A percentile compares a stretch with the other conserved stretches of the same genome.
Conservation (phyloP, 2,888 invertebrate genomes). For the Laothoe populi region DNA sequence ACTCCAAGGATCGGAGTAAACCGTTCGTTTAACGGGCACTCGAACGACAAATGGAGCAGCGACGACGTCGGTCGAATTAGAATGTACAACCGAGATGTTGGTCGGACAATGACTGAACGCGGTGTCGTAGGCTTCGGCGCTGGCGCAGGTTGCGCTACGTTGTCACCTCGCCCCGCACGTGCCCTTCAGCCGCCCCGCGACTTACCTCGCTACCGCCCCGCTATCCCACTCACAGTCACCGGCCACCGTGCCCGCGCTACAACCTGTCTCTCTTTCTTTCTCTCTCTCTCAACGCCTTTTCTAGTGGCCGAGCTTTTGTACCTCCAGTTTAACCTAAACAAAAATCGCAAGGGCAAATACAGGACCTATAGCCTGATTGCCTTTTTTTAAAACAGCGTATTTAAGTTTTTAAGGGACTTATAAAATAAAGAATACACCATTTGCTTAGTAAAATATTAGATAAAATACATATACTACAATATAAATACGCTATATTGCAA, state of each 20-base stretch:
- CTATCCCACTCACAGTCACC: conserved; percentile 33
- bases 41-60: conserved; percentile 72
- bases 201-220: conserved; percentile 41
- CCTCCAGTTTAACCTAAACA: conserved; percentile 62
- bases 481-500: too few species aligned
- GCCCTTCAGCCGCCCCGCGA: conserved; percentile 36
- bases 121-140: conserved; percentile 68
- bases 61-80: conserved; percentile 66
- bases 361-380: conserved; percentile 61
- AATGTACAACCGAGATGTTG: conserved; percentile 75
- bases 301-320: conserved; percentile 71
- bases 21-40: conserved; percentile 76
- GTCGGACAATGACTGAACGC: conserved; percentile 81
- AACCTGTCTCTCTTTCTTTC: conserved; percentile 31
- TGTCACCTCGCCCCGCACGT: conserved; percentile 41
- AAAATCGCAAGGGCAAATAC: conserved; percentile 67
- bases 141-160: conserved; percentile 61
- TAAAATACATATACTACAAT: too few species aligned
- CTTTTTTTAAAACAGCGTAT: conserved; percentile 43
- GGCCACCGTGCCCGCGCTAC: conserved; percentile 1
- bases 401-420: background rate
- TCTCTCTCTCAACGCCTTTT: conserved; percentile 46
- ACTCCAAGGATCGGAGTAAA: conserved; percentile 71
- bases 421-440: background rate
- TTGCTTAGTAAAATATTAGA: too few species aligned